Evolutionary conservation across 2,797 vertebrate genomes (phyloP).

Genomic region (Fratercula arctica): DNA sequence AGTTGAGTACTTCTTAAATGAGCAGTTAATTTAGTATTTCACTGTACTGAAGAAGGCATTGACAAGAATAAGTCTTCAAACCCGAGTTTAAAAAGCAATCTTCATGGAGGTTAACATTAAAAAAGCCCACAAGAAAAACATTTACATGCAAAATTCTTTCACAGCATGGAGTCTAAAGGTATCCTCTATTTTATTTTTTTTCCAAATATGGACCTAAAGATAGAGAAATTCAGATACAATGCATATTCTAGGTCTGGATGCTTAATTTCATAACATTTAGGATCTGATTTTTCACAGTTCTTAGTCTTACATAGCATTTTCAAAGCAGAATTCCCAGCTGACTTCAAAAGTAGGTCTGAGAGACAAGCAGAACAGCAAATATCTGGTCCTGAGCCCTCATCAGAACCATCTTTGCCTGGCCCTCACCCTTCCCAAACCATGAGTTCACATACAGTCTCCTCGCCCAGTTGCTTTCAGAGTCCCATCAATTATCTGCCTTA

Average conservation of each 20-base stretch:
- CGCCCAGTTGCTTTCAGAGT: not conserved
- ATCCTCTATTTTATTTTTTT: not conserved
- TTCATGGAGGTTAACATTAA: not conserved
- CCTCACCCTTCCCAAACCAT: not conserved
- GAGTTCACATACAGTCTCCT: not conserved
- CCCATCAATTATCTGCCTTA: not conserved
- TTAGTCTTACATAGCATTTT: not conserved
- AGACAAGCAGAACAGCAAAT: not conserved
- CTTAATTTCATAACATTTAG: not conserved
- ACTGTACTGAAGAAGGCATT: not conserved
- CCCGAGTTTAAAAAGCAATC: not conserved
- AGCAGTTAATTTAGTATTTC: not conserved
- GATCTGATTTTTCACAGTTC: not conserved
- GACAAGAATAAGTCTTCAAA: not conserved
- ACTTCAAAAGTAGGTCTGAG: not conserved
- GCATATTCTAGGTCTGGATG: not conserved
- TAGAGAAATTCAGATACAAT: not conserved
- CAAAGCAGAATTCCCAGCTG: not conserved
- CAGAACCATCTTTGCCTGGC: not conserved
- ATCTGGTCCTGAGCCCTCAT: not conserved
- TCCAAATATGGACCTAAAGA: not conserved
- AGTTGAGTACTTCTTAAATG: not conserved
- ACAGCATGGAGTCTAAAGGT: not conserved
- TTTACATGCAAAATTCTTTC: not conserved
- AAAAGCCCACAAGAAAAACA: not conserved